These are phyloP conservation scores for Chlamydotis undulata DNA, from an alignment of 2,113 vertebrate species.

Conservation along the genomic window DNA sequence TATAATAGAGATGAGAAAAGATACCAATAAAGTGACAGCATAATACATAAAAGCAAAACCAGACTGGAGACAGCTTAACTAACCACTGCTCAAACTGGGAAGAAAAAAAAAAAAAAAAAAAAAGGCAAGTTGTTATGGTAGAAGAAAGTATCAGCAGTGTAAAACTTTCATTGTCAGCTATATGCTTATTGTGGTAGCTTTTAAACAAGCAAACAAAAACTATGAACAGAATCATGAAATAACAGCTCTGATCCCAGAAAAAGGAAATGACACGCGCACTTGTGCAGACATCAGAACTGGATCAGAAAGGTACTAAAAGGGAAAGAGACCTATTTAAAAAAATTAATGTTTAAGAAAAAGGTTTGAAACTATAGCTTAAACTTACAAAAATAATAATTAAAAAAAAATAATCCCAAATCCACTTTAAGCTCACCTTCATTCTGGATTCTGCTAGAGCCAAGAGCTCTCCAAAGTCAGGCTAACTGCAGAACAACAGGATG, in stretches of 20 bases:
- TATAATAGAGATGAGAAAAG: neutral
- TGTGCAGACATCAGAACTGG: neutral
- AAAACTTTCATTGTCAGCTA: neutral
- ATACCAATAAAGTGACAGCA: neutral
- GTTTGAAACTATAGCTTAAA: neutral
- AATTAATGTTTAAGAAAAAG: neutral
- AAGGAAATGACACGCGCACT: fast-evolving
- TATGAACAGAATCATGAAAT: neutral
- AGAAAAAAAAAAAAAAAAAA: no score
- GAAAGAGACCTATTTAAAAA: neutral
- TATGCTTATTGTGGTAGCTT: neutral
- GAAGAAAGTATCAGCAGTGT: neutral
- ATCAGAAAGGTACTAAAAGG: neutral
- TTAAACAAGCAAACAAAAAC: neutral
- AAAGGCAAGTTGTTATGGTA: neutral
- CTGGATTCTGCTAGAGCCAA: constrained; percentile 14
- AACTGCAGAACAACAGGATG: constrained; percentile 71
- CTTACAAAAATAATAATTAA: neutral
- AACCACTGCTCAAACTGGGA: neutral
- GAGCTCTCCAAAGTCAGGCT: constrained; percentile 16
- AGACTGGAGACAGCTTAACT: neutral
- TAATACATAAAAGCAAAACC: neutral
- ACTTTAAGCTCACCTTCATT: constrained; percentile 79
- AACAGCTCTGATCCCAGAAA: neutral
- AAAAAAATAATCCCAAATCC: neutral